Evolutionary conservation across 2,797 vertebrate genomes (phyloP).

Genomic region (Siniperca scherzeri): DNA sequence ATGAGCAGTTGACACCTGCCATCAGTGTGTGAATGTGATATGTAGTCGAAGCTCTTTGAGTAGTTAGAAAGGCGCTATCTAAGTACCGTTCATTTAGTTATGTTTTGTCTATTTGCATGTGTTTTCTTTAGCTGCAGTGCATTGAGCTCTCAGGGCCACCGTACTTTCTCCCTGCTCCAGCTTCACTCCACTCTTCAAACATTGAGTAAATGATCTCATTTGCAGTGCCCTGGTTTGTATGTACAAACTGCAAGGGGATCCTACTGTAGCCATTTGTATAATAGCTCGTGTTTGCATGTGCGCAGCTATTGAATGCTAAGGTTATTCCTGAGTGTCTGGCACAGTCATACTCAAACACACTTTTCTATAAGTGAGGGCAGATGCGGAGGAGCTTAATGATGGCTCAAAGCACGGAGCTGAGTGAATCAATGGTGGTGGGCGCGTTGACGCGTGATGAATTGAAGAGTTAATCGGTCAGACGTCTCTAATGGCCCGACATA

Average conservation of each 20-base stretch:
- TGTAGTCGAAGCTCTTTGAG: no score
- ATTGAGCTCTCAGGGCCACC: background rate
- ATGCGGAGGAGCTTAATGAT: slow-evolving; percentile 61
- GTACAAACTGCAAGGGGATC: background rate
- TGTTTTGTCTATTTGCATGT: background rate
- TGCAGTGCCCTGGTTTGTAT: slow-evolving; percentile 16
- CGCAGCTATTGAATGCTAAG: slow-evolving; percentile 3
- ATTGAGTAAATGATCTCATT: slow-evolving; percentile 9
- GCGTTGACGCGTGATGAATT: slow-evolving; percentile 77
- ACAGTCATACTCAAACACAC: slow-evolving; percentile 25
- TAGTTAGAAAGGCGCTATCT: no score
- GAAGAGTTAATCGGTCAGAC: slow-evolving; percentile 78
- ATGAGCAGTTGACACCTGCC: no score
- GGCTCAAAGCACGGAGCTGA: slow-evolving; percentile 53
- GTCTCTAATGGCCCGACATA: slow-evolving; percentile 75
- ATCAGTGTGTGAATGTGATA: no score
- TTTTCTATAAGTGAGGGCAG: slow-evolving; percentile 54
- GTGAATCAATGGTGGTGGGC: slow-evolving; percentile 72
- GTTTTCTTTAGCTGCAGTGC: background rate
- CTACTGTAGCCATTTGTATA: slow-evolving; percentile 24
- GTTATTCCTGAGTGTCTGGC: slow-evolving; percentile 36
- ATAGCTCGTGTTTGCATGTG: slow-evolving; percentile 26
- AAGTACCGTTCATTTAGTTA: no score
- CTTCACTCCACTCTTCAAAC: background rate
- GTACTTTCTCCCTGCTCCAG: background rate